Conservation (phyloP, 2,113 vertebrate genomes). For the Entomyzon cyanotis region DNA sequence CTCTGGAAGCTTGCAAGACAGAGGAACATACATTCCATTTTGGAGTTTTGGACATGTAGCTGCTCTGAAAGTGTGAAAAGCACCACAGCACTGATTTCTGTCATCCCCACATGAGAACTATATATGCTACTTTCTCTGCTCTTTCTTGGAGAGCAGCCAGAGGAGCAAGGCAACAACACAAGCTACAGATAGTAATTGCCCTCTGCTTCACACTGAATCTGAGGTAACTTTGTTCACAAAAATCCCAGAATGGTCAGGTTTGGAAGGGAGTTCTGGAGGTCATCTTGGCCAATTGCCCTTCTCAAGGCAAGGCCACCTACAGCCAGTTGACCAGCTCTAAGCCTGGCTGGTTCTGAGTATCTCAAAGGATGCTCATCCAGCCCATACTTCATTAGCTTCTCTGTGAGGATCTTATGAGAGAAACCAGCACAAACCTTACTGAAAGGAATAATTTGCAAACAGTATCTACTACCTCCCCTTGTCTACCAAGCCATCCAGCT, state of each 20-base stretch:
- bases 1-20: neutral
- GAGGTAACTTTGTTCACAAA: neutral
- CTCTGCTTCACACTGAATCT: neutral
- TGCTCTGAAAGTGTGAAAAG: neutral
- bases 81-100: neutral
- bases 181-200: neutral
- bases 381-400: neutral
- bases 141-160: neutral
- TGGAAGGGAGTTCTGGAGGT: neutral
- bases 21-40: neutral
- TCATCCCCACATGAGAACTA: neutral
- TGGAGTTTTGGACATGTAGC: neutral
- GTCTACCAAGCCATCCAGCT: neutral
- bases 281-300: neutral
- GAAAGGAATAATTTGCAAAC: neutral
- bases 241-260: neutral
- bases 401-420: neutral
- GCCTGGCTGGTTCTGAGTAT: neutral
- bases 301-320: neutral
- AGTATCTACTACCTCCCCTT: neutral
- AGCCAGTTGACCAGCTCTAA: neutral
- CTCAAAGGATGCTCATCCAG: neutral
- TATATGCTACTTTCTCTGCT: neutral
- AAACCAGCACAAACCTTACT: neutral
- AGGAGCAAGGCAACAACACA: neutral